Evolutionary conservation across 1,140 invertebrate species (phyloP), one percentile per base, ranked within the genome.

Genomic region (Hermetia illucens): DNA sequence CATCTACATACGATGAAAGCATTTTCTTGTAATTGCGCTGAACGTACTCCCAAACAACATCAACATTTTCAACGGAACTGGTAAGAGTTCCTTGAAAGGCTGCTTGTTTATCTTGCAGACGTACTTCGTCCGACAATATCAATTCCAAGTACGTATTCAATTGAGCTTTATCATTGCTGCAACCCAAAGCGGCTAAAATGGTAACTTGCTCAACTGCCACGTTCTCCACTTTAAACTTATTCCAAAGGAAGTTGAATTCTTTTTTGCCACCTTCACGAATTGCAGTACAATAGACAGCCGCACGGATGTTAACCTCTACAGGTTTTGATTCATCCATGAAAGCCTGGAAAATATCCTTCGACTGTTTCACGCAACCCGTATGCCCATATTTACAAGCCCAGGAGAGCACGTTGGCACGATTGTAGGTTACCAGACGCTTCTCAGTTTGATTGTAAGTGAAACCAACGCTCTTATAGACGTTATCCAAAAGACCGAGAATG

Each of bases 151-250:
- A 64, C 41, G 37, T 55, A 30, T 49, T 41, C 59, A 52, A 25
- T 68, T 57, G 38, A 49, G 27, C 37, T 12, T 55, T 43, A 39
- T 70, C 51, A 16, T 55, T 59, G 0, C 73, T 68, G 39, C 76
- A 79, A 6, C 72, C 71, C 9, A 76, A 63, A 1, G 65, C 62
- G 39, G 49, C 57, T n/a, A 76, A 51, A 52, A 78, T 66, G 3
- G 69, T 62, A 1, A 67, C 45, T 50, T 69, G 63, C 44, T 77
- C 72, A 22, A 61, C 63, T 2, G 66, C 55, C n/a, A 72, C 49
- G 6, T 63, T 62, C 44, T 65, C 60, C 4, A 40, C 43, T 16
- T 52, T 43, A 47, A 66, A 72, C 37, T 63, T 58, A 2, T 58
- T 44, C 58, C 66, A 74, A 34, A 75, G 55, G 18, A 46, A 58